These are phyloP conservation scores for Vanacampus margaritifer DNA, from an alignment of 2,113 vertebrate species.

Conservation along the genomic window DNA sequence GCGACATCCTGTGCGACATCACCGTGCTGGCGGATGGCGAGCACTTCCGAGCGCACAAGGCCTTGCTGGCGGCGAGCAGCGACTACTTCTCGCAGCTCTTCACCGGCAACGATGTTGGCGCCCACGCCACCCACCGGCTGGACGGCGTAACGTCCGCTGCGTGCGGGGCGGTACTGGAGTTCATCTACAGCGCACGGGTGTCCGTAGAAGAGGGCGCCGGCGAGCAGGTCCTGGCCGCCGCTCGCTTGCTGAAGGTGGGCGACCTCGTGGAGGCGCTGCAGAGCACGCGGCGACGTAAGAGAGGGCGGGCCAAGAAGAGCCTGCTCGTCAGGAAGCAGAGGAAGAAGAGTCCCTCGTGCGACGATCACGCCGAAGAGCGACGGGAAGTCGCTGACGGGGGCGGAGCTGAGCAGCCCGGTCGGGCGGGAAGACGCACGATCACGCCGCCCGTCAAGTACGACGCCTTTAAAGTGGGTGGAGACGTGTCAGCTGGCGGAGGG, in stretches of 20 bases:
- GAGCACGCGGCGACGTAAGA: constrained; percentile 64
- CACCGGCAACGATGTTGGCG: constrained; percentile 76
- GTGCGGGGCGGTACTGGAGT: constrained; percentile 83
- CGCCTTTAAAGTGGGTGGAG: constrained; percentile 80
- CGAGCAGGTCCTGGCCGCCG: constrained; percentile 83
- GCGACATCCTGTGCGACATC: constrained; percentile 88
- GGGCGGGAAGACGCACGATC: constrained; percentile 83
- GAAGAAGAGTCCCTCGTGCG: neutral
- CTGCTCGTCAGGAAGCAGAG: neutral
- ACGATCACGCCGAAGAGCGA: neutral
- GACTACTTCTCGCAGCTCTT: constrained; percentile 94
- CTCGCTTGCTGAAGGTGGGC: constrained; percentile 82
- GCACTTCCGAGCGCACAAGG: constrained; percentile 90
- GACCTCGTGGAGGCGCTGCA: constrained; percentile 83
- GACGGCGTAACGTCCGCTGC: constrained; percentile 82
- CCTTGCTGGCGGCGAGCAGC: constrained; percentile 92
- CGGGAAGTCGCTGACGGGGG: constrained; percentile 25
- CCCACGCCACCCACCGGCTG: constrained; percentile 76
- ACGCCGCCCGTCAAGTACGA: constrained; percentile 82
- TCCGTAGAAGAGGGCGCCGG: constrained; percentile 74
- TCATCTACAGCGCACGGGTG: constrained; percentile 89
- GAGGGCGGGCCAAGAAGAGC: constrained; percentile 83
- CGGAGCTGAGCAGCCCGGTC: constrained; percentile 53
- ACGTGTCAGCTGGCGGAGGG: constrained; percentile 68
- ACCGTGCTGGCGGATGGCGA: constrained; percentile 88